phyloP scores from a whole-genome alignment of 2,113 vertebrate genomes.

The Genyomyrus donnyi region DNA sequence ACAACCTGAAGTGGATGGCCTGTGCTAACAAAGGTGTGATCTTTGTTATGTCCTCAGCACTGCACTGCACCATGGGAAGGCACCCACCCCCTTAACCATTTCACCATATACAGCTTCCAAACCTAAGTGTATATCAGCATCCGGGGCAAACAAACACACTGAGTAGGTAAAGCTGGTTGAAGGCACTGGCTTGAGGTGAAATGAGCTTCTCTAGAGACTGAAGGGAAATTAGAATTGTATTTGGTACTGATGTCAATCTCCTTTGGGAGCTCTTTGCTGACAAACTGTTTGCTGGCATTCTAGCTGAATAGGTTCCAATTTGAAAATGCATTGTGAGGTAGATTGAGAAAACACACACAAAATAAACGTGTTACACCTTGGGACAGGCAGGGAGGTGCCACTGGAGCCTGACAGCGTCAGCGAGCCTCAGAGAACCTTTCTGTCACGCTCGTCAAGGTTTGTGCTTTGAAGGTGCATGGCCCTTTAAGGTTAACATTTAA shows the following conservation, averaged over 20 bases:
- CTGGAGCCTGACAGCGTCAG: neutral
- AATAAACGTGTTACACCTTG: neutral
- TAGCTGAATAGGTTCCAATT: conserved; percentile 36
- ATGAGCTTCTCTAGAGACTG: neutral
- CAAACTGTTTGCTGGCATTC: conserved; percentile 27
- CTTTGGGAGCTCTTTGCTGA: conserved; percentile 46
- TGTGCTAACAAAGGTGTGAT: conserved; percentile 95
- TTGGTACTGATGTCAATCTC: conserved; percentile 43
- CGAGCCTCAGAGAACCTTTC: neutral
- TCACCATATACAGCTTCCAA: neutral
- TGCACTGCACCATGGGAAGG: conserved; percentile 15
- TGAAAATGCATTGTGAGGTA: conserved; percentile 35
- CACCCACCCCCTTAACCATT: neutral
- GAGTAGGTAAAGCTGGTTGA: conserved; percentile 37
- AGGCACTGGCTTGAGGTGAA: neutral
- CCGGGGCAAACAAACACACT: neutral
- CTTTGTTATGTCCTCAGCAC: conserved; percentile 12
- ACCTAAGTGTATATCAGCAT: neutral
- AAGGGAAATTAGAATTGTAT: neutral
- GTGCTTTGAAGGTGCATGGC: neutral
- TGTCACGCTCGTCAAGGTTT: neutral
- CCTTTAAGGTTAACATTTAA: neutral
- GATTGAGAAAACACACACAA: conserved; percentile 19
- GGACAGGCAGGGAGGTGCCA: neutral
- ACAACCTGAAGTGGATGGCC: conserved; percentile 99